Base-by-base conservation (phyloP, 1,140 invertebrate genomes). In the Temnothorax curvispinosus region DNA sequence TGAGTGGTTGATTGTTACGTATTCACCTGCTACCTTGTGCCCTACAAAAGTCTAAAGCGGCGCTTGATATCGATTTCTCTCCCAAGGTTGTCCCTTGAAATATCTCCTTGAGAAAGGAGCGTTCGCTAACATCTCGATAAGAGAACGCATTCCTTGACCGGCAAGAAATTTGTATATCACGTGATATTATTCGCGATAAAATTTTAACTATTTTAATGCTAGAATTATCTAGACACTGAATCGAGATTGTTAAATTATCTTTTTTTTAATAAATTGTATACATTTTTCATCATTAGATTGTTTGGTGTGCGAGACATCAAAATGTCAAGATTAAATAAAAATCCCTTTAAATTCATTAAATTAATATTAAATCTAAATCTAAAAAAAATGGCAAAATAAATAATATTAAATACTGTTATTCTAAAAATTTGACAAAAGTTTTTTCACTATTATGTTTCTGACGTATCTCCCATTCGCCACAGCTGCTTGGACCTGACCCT, bases 61-160 rank as follows among this genome's bases (percentile, higher is more conserved):
- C 41, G 64, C 41, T 62, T 87, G 54, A 60, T 60, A 90, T 91
- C 87, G 90, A 91, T 91, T 88, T 90, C 78, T 77, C 52, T 54
- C 62, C 58, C 86, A 90, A 91, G 89, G 89, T 88, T 89, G 76
- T 86, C 76, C 72, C 65, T 88, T 77, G 86, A 90, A 90, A 90
- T 90, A 90, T 71, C 38, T 82, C 82, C 58, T 38, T 56, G 65
- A 84, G 60, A 77, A 82, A 87, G 69, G 47, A 75, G 64, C 11
- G 71, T 15, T 84, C 41, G 47, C 13, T 65, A 64, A 82, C 35
- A 72, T 87, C 65, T 65, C 27, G 77, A 87, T 84, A 87, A 87
- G 64, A 56, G 38, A 50, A 74, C 38, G 58, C 52, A 60, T 87
- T 89, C 3, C 38, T 56, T 54, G 44, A 77, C 60, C 32, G 35